A percentile compares a stretch with the other conserved stretches of the same genome.
Conservation (phyloP, 2,888 invertebrate genomes). For the Quadriops clusia region DNA sequence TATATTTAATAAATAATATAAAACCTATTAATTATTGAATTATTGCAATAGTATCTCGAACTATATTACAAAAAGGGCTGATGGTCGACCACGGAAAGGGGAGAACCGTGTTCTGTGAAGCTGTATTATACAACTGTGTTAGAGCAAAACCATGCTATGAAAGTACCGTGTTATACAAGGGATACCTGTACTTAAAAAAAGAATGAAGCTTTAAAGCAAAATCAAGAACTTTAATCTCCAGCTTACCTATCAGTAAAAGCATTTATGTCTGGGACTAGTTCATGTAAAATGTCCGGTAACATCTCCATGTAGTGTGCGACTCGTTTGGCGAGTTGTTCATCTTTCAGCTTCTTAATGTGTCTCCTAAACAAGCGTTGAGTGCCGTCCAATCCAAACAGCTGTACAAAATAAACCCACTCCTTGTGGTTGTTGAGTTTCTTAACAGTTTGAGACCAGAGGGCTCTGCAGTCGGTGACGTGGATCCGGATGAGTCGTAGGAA, state of each 20-base stretch:
- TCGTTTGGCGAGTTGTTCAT: constrained; percentile 65
- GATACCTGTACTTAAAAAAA: too few relatives aligned
- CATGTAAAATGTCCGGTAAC: constrained; percentile 63
- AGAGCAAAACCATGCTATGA: too few relatives aligned
- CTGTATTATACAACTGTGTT: too few relatives aligned
- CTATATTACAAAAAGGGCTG: too few relatives aligned
- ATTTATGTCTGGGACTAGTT: constrained; percentile 66
- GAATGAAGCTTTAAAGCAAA: too few relatives aligned
- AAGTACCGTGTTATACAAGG: too few relatives aligned
- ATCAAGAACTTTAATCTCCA: constrained; percentile 15
- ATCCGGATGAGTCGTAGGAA: constrained; percentile 76
- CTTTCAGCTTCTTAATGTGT: constrained; percentile 69
- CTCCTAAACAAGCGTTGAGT: constrained; percentile 60
- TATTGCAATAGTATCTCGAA: too few relatives aligned
- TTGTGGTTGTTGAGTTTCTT: constrained; percentile 78
- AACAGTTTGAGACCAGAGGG: constrained; percentile 76
- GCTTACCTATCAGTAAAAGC: constrained; percentile 48
- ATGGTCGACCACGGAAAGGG: too few relatives aligned
- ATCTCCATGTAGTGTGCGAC: constrained; percentile 66
- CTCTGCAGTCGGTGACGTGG: constrained; percentile 71
- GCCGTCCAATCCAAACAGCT: constrained; percentile 67
- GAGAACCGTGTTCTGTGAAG: too few relatives aligned
- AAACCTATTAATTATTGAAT: too few relatives aligned
- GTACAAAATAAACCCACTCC: constrained; percentile 81
- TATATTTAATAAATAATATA: too few relatives aligned